Conservation (phyloP, 2,888 invertebrate genomes). For the Andrena camellia region DNA sequence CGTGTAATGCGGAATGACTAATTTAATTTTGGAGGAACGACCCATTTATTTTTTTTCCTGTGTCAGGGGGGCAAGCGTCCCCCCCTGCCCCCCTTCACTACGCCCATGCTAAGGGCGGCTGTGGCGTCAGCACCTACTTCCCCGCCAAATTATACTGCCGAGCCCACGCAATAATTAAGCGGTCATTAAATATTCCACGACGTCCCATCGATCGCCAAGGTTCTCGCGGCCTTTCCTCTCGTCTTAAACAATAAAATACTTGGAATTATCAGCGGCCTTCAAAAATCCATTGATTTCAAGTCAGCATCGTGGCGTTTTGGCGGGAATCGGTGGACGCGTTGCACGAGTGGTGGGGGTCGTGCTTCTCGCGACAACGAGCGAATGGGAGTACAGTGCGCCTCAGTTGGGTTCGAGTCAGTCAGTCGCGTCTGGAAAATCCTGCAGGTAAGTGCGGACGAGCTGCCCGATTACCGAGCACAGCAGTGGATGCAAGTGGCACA, state of each 20-base stretch:
- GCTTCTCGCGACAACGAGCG: constrained; percentile 55
- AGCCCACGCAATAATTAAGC: not conserved
- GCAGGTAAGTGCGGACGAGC: constrained; percentile 35
- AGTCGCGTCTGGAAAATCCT: constrained; percentile 68
- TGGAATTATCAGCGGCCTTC: not conserved
- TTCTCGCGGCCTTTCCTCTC: not conserved
- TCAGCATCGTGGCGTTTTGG: constrained; percentile 70
- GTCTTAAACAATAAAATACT: not conserved
- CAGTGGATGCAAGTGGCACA: not conserved
- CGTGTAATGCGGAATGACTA: too few relatives aligned
- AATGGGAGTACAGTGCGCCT: constrained; percentile 60
- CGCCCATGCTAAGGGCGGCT: too few relatives aligned
- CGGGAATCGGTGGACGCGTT: constrained; percentile 73
- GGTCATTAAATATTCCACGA: not conserved
- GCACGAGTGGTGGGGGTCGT: constrained; percentile 48
- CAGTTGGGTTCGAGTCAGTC: constrained; percentile 56
- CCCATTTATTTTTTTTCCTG: too few relatives aligned
- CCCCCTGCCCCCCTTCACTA: too few relatives aligned
- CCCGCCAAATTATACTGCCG: constrained; percentile 4
- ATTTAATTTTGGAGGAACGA: too few relatives aligned
- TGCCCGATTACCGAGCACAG: not conserved
- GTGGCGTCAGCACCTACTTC: not conserved
- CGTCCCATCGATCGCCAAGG: not conserved
- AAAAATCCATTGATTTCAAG: not conserved
- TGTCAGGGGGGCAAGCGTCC: too few relatives aligned